phyloP scores from a whole-genome alignment of 2,113 vertebrate genomes.

The Hemichromis elongatus region DNA sequence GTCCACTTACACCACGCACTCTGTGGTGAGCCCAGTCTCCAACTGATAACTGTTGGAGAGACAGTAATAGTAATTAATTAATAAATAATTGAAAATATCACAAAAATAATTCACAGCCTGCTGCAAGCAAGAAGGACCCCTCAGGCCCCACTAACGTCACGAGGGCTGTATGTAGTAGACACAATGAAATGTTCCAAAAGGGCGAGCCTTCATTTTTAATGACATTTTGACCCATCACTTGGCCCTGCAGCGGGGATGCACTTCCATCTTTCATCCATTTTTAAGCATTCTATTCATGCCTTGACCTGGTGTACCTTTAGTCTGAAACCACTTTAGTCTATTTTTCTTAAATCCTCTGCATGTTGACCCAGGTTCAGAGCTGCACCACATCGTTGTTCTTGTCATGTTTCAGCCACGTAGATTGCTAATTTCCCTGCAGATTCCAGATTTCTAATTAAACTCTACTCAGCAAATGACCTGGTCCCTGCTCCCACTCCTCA shows the following conservation, averaged over 20 bases:
- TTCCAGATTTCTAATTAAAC: not conserved
- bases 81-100: not conserved
- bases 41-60: not conserved
- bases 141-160: not conserved
- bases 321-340: not conserved
- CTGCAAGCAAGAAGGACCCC: not conserved
- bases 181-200: not conserved
- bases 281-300: not conserved
- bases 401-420: not conserved
- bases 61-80: not conserved
- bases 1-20: no score
- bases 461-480: not conserved
- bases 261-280: not conserved
- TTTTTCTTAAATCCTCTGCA: not conserved
- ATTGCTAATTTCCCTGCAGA: not conserved
- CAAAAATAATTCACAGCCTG: not conserved
- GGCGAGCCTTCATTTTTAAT: not conserved
- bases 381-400: not conserved
- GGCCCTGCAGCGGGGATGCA: not conserved
- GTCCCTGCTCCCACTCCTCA: not conserved
- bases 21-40: not conserved
- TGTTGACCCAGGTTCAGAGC: not conserved
- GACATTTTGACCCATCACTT: not conserved
- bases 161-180: not conserved
- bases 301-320: not conserved